Percentiles rank a stretch among this genome's conserved stretches.
Evolutionary conservation across 2,113 vertebrate genomes (phyloP).

Genomic region (Carassius gibelio): DNA sequence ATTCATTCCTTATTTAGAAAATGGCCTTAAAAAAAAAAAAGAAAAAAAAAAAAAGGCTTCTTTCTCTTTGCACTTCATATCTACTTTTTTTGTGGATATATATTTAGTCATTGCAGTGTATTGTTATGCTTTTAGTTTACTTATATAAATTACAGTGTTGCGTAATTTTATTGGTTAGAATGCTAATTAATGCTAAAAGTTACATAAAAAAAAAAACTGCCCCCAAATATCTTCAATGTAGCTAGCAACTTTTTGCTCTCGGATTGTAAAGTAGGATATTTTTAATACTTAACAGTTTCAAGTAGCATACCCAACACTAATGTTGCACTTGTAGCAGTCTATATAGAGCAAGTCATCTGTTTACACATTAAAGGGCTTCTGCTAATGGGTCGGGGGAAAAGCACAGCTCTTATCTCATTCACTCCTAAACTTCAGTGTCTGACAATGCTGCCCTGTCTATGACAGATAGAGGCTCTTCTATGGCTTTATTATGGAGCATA

Average conservation of each 20-base stretch:
- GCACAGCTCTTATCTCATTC: conserved; percentile 66
- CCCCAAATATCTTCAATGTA: not conserved
- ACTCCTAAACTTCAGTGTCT: conserved; percentile 65
- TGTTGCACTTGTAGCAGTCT: not conserved
- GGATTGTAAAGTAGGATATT: not conserved
- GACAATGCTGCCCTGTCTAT: conserved; percentile 72
- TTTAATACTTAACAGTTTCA: not conserved
- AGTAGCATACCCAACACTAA: not conserved
- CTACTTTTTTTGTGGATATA: not conserved
- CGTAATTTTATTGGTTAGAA: not conserved
- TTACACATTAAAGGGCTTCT: conserved; percentile 18
- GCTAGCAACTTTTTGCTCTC: not conserved
- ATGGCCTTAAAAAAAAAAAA: not conserved
- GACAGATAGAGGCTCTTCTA: conserved; percentile 74
- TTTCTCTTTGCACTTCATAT: not conserved
- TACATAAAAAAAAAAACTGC: not conserved
- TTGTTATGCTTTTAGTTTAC: not conserved
- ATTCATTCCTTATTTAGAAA: not conserved
- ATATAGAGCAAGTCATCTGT: not conserved
- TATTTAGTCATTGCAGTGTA: not conserved
- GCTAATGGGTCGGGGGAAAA: conserved; percentile 43
- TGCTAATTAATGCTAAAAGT: not conserved
- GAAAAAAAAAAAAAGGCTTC: not conserved
- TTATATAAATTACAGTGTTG: not conserved
- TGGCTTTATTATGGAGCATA: conserved; percentile 44